Conservation (phyloP, 2,888 invertebrate genomes). For the Dicyrtoma fusca region DNA sequence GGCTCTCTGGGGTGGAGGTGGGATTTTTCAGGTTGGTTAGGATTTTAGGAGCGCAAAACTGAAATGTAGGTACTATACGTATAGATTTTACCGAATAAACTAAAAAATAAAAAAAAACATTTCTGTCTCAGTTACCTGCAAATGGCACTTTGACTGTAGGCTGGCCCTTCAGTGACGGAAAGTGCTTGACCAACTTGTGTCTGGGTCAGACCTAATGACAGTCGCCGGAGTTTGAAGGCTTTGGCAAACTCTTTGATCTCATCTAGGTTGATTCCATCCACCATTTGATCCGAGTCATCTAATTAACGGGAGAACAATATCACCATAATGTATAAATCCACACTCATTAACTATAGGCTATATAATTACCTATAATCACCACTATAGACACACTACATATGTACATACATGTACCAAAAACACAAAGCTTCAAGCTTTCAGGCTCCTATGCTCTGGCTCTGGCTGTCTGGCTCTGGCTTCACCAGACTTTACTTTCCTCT, state of each 20-base stretch:
- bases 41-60: too few relatives aligned
- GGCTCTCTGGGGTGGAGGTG: too few relatives aligned
- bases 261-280: conserved; percentile 95
- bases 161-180: conserved; percentile 94
- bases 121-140: conserved; percentile 76
- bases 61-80: too few relatives aligned
- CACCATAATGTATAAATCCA: not conserved
- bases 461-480: too few relatives aligned
- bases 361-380: too few relatives aligned
- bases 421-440: too few relatives aligned
- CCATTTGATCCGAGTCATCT: conserved; percentile 64
- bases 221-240: conserved; percentile 89
- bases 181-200: conserved; percentile 97
- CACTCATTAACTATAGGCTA: not conserved
- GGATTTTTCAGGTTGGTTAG: too few relatives aligned
- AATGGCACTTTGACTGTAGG: conserved; percentile 98
- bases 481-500: too few relatives aligned
- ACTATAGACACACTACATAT: too few relatives aligned
- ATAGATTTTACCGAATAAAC: not conserved
- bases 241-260: conserved; percentile 99
- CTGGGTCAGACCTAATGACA: conserved; percentile 89
- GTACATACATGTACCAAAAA: too few relatives aligned
- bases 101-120: not conserved
- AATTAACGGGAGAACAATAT: conserved; percentile 21
- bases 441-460: too few relatives aligned